A percentile compares a stretch with the other conserved stretches of the same genome.
These are phyloP conservation scores for Lamprotornis superbus DNA, from an alignment of 2,113 vertebrate species.

Conservation along the genomic window DNA sequence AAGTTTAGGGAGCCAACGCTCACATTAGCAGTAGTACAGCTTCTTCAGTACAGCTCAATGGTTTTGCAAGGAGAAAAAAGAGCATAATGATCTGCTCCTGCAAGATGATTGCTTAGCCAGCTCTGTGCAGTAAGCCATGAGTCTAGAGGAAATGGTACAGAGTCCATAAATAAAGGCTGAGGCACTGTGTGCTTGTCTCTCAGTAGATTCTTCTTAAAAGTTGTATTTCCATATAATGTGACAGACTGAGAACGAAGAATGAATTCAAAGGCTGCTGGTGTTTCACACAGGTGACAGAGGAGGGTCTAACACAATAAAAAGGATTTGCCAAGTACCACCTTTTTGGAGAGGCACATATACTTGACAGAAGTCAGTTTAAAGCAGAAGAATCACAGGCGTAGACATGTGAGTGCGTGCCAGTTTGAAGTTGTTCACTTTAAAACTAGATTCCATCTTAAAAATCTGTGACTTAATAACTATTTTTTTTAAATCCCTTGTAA, in stretches of 20 bases:
- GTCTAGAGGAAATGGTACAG: background rate
- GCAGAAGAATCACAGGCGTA: background rate
- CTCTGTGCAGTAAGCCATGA: background rate
- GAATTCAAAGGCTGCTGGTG: background rate
- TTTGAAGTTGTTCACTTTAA: background rate
- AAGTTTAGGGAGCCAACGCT: background rate
- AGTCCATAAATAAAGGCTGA: background rate
- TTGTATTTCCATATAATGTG: background rate
- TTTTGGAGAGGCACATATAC: background rate
- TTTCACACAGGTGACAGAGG: background rate
- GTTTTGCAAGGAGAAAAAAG: background rate
- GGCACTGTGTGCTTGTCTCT: background rate
- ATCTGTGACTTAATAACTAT: background rate
- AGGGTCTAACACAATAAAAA: background rate
- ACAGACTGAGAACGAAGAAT: background rate
- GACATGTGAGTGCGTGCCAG: fast-evolving
- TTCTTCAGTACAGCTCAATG: background rate
- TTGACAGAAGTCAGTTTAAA: background rate
- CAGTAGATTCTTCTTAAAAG: background rate
- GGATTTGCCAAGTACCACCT: background rate
- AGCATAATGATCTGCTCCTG: background rate
- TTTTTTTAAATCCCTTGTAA: background rate
- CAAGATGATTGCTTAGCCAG: background rate
- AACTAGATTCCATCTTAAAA: background rate
- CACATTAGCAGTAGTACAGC: background rate